A percentile compares a stretch with the other conserved stretches of the same genome.
Conservation (phyloP, 2,888 invertebrate genomes). For the Cyclophora punctaria region DNA sequence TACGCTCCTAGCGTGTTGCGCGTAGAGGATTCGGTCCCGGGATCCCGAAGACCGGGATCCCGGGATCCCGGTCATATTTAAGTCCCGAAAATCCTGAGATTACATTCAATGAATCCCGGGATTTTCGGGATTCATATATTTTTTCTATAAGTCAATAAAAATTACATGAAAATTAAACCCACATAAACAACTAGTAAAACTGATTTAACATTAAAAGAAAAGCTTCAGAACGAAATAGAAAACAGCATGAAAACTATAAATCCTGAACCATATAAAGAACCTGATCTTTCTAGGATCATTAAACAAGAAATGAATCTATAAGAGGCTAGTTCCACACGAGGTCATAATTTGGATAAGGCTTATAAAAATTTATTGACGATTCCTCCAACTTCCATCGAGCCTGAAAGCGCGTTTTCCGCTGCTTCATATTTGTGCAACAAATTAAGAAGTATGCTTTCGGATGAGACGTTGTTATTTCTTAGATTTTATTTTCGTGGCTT, state of each 20-base stretch:
- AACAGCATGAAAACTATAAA: constrained; percentile 8
- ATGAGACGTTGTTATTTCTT: constrained; percentile 4
- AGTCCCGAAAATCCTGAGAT: too few relatives aligned
- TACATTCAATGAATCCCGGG: too few relatives aligned
- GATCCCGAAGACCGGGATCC: too few relatives aligned
- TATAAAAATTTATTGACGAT: constrained; percentile 4
- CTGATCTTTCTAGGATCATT: constrained; percentile 1
- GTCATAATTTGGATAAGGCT: constrained; percentile 2
- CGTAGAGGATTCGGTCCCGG: too few relatives aligned
- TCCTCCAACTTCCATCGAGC: constrained; percentile 6
- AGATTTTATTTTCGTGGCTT: constrained; percentile 5
- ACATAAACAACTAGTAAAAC: too few relatives aligned
- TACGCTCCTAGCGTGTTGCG: too few relatives aligned
- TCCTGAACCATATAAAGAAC: constrained; percentile 7
- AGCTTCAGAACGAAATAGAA: constrained; percentile 8
- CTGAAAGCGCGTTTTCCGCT: constrained; percentile 7
- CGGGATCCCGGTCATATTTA: too few relatives aligned
- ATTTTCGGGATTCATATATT: too few relatives aligned
- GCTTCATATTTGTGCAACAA: constrained; percentile 5
- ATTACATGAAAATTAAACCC: too few relatives aligned
- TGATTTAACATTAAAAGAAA: constrained; percentile 4
- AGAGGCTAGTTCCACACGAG: constrained; percentile 1
- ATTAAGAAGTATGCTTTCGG: constrained; percentile 1
- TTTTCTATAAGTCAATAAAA: too few relatives aligned
- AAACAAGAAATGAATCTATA: constrained; percentile 3